These are phyloP conservation scores for Aelia acuminata DNA, from an alignment of 2,888 invertebrate genomes.

Conservation along the genomic window DNA sequence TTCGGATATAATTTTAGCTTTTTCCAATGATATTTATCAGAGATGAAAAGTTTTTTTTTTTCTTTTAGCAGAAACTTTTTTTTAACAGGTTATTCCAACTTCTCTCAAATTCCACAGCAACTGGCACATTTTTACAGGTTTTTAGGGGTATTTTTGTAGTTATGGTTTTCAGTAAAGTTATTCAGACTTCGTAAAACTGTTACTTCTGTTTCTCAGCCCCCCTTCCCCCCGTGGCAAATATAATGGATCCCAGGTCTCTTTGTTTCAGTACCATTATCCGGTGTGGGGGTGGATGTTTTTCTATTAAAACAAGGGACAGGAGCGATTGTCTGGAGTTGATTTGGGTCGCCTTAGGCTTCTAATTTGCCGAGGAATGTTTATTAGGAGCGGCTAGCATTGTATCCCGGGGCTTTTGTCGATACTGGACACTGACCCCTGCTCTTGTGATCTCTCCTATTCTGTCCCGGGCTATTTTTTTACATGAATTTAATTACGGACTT, in stretches of 20 bases:
- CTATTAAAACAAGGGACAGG: conserved; percentile 45
- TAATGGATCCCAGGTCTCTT: conserved; percentile 19
- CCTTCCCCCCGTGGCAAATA: neutral
- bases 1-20: too few relatives aligned
- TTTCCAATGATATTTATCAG: too few relatives aligned
- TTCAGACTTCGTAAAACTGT: neutral
- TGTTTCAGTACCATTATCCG: conserved; percentile 16
- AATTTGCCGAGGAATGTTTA: conserved; percentile 57
- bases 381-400: conserved; percentile 37
- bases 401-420: conserved; percentile 19
- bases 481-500: conserved; percentile 42
- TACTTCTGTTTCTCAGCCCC: neutral
- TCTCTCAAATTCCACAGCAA: too few relatives aligned
- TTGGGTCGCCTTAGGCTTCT: conserved; percentile 48
- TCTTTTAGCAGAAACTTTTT: too few relatives aligned
- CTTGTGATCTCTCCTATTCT: neutral
- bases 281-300: conserved; percentile 46
- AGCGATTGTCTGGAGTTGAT: conserved; percentile 32
- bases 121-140: too few relatives aligned
- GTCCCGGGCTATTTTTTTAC: conserved; percentile 20
- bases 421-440: conserved; percentile 52
- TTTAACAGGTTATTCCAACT: too few relatives aligned
- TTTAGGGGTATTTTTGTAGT: too few relatives aligned
- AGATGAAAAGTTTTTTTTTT: too few relatives aligned
- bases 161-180: neutral